These are phyloP conservation scores for Rhinella marina DNA, from an alignment of 2,797 vertebrate genomes.

Conservation along the genomic window DNA sequence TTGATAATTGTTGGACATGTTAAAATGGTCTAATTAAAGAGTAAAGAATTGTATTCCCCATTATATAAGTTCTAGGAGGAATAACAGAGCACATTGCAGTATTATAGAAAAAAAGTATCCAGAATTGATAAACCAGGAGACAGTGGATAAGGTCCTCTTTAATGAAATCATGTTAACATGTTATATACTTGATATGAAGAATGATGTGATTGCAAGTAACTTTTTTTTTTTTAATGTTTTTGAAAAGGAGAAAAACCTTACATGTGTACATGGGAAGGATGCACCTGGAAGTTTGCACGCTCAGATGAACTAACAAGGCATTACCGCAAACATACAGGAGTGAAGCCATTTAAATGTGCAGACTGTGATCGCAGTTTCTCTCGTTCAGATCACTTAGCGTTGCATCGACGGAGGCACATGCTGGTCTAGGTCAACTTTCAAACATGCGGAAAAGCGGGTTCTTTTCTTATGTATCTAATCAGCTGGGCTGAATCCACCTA, in stretches of 20 bases:
- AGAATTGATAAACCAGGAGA: too few relatives aligned
- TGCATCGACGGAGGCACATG: conserved; percentile 98
- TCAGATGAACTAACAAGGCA: conserved; percentile 98
- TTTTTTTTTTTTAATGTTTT: conserved; percentile 56
- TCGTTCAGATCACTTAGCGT: conserved; percentile 96
- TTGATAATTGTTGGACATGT: not conserved
- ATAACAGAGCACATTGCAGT: too few relatives aligned
- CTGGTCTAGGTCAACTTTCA: conserved; percentile 86
- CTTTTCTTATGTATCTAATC: conserved; percentile 86
- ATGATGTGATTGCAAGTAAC: conserved; percentile 15
- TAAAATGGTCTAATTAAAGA: not conserved
- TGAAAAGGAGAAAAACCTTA: conserved; percentile 96
- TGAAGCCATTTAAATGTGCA: conserved; percentile 98
- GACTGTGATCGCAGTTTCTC: conserved; percentile 99
- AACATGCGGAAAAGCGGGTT: conserved; percentile 84
- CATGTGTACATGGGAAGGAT: conserved; percentile 99
- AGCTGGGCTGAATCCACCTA: conserved; percentile 89
- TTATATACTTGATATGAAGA: not conserved
- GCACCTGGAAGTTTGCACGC: conserved; percentile 99
- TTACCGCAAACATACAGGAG: conserved; percentile 98
- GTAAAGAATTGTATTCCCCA: too few relatives aligned
- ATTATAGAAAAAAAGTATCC: too few relatives aligned
- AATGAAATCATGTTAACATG: not conserved
- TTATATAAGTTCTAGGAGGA: too few relatives aligned
- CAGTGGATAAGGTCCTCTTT: too few relatives aligned